Percentiles rank a stretch among this genome's conserved stretches.
Conservation (phyloP, 2,113 vertebrate genomes). For the Copsychus sechellarum region DNA sequence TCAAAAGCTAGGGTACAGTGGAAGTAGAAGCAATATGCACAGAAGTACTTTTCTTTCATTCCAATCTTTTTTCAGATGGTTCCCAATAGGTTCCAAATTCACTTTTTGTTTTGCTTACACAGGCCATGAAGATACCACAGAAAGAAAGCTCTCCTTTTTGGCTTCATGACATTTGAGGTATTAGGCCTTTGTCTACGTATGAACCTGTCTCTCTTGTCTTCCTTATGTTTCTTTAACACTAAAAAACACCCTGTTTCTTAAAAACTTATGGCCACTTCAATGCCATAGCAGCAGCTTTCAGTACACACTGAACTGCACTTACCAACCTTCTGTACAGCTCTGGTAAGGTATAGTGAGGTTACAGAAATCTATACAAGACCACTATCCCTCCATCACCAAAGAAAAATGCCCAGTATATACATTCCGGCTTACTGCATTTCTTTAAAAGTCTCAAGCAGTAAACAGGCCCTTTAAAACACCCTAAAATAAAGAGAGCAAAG, state of each 20-base stretch:
- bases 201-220: not conserved
- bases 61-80: not conserved
- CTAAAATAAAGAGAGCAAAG: not conserved
- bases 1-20: not conserved
- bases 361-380: not conserved
- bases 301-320: not conserved
- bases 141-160: not conserved
- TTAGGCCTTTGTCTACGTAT: not conserved
- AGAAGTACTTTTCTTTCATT: not conserved
- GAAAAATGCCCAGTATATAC: fast-evolving
- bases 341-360: not conserved
- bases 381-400: not conserved
- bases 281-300: not conserved
- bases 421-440: not conserved
- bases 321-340: not conserved
- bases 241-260: not conserved
- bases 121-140: not conserved
- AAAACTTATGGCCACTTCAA: not conserved
- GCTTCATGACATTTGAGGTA: not conserved
- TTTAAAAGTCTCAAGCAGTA: not conserved
- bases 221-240: not conserved
- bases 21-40: not conserved
- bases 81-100: not conserved
- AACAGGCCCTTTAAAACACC: not conserved
- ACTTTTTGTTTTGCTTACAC: not conserved